These are phyloP conservation scores for Clinocottus analis DNA, from an alignment of 2,113 vertebrate species.

Conservation along the genomic window DNA sequence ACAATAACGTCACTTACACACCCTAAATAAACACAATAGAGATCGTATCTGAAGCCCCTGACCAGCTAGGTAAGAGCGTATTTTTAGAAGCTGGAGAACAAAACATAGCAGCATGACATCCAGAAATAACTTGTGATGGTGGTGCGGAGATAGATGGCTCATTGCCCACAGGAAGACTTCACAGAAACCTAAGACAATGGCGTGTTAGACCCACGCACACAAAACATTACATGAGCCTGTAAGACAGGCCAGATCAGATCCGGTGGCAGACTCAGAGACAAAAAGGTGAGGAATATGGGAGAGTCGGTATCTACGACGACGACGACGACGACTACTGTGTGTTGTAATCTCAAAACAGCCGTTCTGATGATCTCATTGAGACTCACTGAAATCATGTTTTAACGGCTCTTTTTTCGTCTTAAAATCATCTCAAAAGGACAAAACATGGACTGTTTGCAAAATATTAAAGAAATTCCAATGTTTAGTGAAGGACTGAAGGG, in stretches of 20 bases:
- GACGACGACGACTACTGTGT: not conserved
- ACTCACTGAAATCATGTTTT: not conserved
- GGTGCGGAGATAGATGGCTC: constrained; percentile 48
- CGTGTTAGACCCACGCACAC: constrained; percentile 36
- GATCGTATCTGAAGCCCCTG: constrained; percentile 34
- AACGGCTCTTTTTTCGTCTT: not conserved
- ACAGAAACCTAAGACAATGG: constrained; percentile 72
- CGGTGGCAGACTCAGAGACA: constrained; percentile 10
- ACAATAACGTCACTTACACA: constrained; percentile 41
- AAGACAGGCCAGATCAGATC: constrained; percentile 18
- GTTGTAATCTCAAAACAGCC: not conserved
- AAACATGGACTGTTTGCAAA: not conserved
- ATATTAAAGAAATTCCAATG: not conserved
- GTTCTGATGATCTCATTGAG: not conserved
- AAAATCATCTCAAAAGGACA: not conserved
- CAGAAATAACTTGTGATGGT: constrained; percentile 72
- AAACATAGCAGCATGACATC: constrained; percentile 68
- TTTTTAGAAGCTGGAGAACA: constrained; percentile 69
- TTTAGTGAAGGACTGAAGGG: not conserved
- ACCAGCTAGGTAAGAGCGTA: constrained; percentile 51
- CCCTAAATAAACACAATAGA: constrained; percentile 58
- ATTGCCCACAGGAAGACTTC: constrained; percentile 49
- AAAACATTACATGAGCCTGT: constrained; percentile 41
- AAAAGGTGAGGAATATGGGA: not conserved
- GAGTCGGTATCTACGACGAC: not conserved